Evolutionary conservation across 2,888 invertebrate species (phyloP).

Genomic region (Allygus modestus): DNA sequence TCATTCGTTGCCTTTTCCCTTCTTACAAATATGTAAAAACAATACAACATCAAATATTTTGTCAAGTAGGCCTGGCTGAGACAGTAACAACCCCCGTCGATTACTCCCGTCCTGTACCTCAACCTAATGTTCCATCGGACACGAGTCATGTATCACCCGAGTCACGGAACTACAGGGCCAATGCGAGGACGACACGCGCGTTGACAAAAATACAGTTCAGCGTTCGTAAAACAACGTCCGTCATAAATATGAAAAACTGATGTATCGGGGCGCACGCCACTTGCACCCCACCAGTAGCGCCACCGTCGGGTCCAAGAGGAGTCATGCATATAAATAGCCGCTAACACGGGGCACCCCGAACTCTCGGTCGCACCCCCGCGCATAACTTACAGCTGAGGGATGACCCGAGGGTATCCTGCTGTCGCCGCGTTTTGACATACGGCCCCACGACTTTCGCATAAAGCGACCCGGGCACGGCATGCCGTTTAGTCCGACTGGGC

Average conservation of each 20-base stretch:
- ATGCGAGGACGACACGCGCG: constrained; percentile 44
- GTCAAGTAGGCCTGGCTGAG: too few relatives aligned
- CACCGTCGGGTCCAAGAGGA: neutral
- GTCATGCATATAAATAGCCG: constrained; percentile 40
- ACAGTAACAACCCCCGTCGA: too few relatives aligned
- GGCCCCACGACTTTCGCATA: constrained; percentile 38
- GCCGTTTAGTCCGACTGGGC: neutral
- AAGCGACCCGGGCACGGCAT: constrained; percentile 13
- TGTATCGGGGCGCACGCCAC: constrained; percentile 12
- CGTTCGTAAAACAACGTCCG: constrained; percentile 32
- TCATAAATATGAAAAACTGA: constrained; percentile 18
- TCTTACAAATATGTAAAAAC: too few relatives aligned
- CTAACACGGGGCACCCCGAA: neutral
- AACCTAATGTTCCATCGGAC: neutral
- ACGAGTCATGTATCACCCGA: neutral
- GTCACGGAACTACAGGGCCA: neutral
- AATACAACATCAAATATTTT: too few relatives aligned
- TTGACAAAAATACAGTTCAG: constrained; percentile 56
- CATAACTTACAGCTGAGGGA: constrained; percentile 27
- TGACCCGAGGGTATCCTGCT: neutral
- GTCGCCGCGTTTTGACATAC: constrained; percentile 2
- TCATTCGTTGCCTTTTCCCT: too few relatives aligned
- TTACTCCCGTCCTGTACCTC: neutral
- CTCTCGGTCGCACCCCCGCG: constrained; percentile 4
- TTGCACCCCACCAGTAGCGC: too few relatives aligned